Conservation (phyloP, 2,113 vertebrate species). For the Lucifuga dentata region DNA sequence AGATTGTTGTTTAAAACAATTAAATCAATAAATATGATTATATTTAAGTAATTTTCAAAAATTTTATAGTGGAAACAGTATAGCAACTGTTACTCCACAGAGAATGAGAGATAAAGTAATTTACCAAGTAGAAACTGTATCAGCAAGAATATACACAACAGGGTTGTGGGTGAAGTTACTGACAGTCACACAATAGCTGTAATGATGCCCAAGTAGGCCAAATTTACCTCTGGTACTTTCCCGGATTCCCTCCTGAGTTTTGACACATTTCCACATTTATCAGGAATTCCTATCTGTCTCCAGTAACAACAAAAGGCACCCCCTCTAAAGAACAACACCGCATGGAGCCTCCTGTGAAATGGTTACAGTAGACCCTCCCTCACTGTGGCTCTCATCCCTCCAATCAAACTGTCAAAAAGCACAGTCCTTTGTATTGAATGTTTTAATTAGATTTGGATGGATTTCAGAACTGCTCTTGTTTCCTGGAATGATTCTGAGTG, state of each 20-base stretch:
- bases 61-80: conserved; percentile 1
- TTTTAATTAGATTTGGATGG: conserved; percentile 83
- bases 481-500: conserved; percentile 77
- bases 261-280: conserved; percentile 81
- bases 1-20: neutral
- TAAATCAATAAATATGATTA: conserved; percentile 21
- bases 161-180: conserved; percentile 47
- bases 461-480: conserved; percentile 80
- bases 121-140: conserved; percentile 34
- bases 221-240: conserved; percentile 73
- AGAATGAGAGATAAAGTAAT: conserved; percentile 17
- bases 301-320: conserved; percentile 79
- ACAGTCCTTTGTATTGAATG: conserved; percentile 68
- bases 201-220: conserved; percentile 77
- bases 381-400: conserved; percentile 69
- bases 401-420: conserved; percentile 81
- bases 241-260: conserved; percentile 77
- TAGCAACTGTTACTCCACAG: conserved; percentile 15
- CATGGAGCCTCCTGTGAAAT: conserved; percentile 78
- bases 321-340: conserved; percentile 60
- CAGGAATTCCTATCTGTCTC: conserved; percentile 79
- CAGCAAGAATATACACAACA: conserved; percentile 47
- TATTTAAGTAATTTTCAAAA: conserved; percentile 11
- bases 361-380: conserved; percentile 72
- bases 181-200: conserved; percentile 74